Percentiles rank a stretch among this genome's conserved stretches.
These are phyloP conservation scores for Muscicapa adusta DNA, from an alignment of 2,113 vertebrate genomes.

Conservation along the genomic window DNA sequence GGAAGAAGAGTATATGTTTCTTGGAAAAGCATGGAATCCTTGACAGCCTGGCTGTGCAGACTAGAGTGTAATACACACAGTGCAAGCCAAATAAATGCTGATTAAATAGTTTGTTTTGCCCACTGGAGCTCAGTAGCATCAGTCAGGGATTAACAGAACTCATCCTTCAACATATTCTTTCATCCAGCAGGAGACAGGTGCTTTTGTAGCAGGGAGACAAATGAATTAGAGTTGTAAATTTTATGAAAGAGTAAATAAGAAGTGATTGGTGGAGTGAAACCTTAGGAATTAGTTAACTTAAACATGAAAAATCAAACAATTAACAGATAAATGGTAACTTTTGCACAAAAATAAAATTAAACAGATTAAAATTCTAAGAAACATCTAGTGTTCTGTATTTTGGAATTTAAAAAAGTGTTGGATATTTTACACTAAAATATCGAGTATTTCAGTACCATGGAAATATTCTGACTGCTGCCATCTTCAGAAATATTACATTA, in stretches of 20 bases:
- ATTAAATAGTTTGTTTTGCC: not conserved
- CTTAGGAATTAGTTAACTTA: not conserved
- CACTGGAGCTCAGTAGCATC: not conserved
- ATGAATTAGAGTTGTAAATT: not conserved
- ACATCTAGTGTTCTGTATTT: not conserved
- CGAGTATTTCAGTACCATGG: not conserved
- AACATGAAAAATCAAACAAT: not conserved
- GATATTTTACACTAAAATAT: not conserved
- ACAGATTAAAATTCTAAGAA: not conserved
- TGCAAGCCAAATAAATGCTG: not conserved
- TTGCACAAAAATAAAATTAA: not conserved
- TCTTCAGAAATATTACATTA: not conserved
- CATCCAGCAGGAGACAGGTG: not conserved
- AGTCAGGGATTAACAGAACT: not conserved
- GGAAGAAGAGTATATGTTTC: not conserved
- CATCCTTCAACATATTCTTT: not conserved
- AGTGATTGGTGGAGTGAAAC: not conserved
- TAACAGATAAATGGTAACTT: not conserved
- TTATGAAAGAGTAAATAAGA: not conserved
- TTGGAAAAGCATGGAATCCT: not conserved
- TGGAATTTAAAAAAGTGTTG: not conserved
- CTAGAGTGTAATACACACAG: not conserved
- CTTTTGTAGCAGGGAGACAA: not conserved
- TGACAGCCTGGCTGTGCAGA: not conserved
- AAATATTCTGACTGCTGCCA: not conserved